Conservation (phyloP, 2,888 invertebrate genomes). For the Andricus curvator region DNA sequence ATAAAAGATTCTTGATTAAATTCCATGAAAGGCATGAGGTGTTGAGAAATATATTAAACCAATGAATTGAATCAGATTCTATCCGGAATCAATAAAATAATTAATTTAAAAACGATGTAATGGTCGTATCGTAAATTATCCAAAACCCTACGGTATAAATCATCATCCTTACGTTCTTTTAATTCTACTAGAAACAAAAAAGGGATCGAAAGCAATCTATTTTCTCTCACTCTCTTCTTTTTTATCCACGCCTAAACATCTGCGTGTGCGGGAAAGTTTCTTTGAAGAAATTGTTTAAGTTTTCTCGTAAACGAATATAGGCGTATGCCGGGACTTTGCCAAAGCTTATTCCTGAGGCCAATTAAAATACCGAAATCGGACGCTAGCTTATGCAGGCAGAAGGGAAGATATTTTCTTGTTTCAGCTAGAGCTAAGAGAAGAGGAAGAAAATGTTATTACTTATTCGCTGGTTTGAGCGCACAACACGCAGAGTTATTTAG, state of each 20-base stretch:
- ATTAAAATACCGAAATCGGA: conserved; percentile 74
- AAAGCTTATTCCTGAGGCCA: conserved; percentile 64
- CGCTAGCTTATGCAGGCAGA: conserved; percentile 65
- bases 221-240: not conserved
- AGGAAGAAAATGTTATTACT: conserved; percentile 69
- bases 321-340: conserved; percentile 51
- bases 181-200: conserved; percentile 1
- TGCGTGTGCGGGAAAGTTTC: conserved; percentile 7
- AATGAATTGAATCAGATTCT: too few relatives aligned
- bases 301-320: conserved; percentile 61
- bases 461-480: conserved; percentile 69
- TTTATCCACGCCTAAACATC: conserved; percentile 21
- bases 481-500: conserved; percentile 72
- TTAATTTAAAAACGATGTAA: too few relatives aligned
- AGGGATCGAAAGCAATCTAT: conserved; percentile 16
- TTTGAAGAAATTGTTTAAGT: conserved; percentile 62
- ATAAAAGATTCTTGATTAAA: too few relatives aligned
- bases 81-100: too few relatives aligned
- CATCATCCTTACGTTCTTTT: not conserved
- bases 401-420: conserved; percentile 50
- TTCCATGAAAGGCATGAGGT: too few relatives aligned
- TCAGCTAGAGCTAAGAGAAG: conserved; percentile 36
- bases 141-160: not conserved
- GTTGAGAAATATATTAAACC: too few relatives aligned
- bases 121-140: not conserved